Percentiles rank a stretch among this genome's conserved stretches.
Evolutionary conservation across 2,113 vertebrate species (phyloP).

Genomic region (Perca flavescens): DNA sequence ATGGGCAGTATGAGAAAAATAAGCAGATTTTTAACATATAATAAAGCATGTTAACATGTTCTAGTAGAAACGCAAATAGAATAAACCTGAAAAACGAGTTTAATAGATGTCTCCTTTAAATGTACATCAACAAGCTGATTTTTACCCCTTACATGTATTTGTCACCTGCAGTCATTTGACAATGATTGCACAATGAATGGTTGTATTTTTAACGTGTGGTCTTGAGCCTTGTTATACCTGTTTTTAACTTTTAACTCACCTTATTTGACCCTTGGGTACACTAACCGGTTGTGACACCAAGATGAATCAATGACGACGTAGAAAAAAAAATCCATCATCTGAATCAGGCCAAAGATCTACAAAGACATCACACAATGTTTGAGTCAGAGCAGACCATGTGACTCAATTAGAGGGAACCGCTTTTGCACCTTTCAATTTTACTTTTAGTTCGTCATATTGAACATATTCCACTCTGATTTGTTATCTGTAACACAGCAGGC

Average conservation of each 20-base stretch:
- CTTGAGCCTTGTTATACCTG: background rate
- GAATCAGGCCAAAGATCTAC: slow-evolving; percentile 45
- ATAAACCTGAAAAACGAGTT: too few species aligned
- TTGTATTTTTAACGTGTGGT: background rate
- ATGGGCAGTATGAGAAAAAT: too few species aligned
- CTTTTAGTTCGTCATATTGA: background rate
- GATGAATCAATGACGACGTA: slow-evolving; percentile 20
- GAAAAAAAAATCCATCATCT: background rate
- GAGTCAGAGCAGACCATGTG: background rate
- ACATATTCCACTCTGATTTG: background rate
- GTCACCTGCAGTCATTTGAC: background rate
- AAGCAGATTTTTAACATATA: too few species aligned
- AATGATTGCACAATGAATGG: too few species aligned
- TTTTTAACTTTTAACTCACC: background rate
- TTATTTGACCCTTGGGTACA: background rate
- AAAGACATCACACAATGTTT: slow-evolving; percentile 6
- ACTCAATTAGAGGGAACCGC: background rate
- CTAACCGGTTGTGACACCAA: background rate
- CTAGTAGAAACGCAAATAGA: too few species aligned
- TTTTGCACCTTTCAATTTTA: background rate
- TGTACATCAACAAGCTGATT: background rate
- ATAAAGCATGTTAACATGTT: too few species aligned
- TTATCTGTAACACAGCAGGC: background rate
- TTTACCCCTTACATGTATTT: background rate
- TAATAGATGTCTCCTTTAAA: too few species aligned